Evolutionary conservation across 2,113 vertebrate species (phyloP).

Genomic region (Crotalus helleri): DNA sequence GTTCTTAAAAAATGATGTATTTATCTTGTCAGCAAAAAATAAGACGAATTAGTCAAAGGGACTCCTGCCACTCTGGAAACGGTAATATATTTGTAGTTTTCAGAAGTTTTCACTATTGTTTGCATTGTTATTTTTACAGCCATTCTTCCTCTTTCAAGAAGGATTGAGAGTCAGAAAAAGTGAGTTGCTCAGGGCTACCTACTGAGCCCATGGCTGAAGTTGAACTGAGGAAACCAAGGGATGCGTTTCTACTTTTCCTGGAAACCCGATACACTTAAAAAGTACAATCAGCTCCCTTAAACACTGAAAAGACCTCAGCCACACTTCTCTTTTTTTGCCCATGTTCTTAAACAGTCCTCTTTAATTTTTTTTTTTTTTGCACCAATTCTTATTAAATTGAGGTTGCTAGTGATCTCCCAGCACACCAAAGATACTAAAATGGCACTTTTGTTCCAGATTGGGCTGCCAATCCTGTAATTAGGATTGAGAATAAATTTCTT

Average conservation of each 20-base stretch:
- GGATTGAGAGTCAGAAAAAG: background rate
- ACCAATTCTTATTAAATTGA: background rate
- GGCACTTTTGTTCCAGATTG: background rate
- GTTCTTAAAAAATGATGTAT: background rate
- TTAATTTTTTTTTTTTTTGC: background rate
- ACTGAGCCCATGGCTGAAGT: background rate
- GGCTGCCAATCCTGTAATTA: background rate
- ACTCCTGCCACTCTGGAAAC: background rate
- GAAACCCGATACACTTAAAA: background rate
- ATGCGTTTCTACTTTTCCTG: constrained; percentile 20
- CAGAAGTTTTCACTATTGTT: background rate
- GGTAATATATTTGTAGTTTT: background rate
- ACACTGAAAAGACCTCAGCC: background rate
- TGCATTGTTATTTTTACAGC: constrained; percentile 27
- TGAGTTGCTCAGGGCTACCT: background rate
- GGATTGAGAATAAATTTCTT: background rate
- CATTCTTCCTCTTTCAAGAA: background rate
- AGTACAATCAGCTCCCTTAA: constrained; percentile 1
- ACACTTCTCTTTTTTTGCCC: background rate
- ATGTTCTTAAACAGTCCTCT: background rate
- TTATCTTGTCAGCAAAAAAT: background rate
- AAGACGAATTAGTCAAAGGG: background rate
- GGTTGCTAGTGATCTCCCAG: background rate
- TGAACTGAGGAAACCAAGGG: background rate
- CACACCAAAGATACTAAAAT: background rate